These are phyloP conservation scores for Micrastur ruficollis DNA, from an alignment of 2,797 vertebrate species.

Conservation along the genomic window DNA sequence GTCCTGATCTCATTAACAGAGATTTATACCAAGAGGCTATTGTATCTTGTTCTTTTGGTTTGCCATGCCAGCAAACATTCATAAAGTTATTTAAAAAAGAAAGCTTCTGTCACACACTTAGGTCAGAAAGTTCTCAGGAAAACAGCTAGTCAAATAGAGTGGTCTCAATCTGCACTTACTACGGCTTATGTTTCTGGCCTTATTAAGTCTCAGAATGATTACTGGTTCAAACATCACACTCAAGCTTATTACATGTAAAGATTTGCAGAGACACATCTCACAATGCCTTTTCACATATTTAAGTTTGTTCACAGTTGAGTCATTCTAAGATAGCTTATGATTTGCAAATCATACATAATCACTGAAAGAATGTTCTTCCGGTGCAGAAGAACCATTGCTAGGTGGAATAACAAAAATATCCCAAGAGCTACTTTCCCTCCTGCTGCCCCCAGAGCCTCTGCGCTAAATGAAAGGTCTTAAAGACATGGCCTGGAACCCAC, in stretches of 20 bases:
- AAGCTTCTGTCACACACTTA: constrained; percentile 47
- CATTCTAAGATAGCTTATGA: background rate
- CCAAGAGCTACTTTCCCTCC: background rate
- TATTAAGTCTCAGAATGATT: background rate
- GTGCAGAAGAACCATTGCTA: background rate
- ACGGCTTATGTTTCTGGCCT: background rate
- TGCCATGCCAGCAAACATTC: constrained; percentile 60
- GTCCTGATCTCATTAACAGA: constrained; percentile 66
- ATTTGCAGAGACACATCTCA: background rate
- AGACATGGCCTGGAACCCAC: background rate
- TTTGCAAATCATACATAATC: background rate
- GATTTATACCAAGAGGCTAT: constrained; percentile 67
- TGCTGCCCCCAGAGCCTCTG: background rate
- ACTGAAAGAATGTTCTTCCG: background rate
- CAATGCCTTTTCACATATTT: constrained; percentile 15
- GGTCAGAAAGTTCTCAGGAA: constrained; percentile 61
- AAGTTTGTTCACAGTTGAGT: background rate
- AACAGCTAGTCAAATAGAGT: background rate
- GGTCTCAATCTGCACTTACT: background rate
- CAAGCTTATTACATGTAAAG: background rate
- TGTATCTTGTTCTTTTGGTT: constrained; percentile 56
- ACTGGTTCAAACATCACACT: background rate
- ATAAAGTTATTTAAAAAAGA: constrained; percentile 55
- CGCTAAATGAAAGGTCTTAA: background rate
- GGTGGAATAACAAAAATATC: background rate